Percentiles rank a stretch among this genome's conserved stretches.
Conservation (phyloP, 2,888 invertebrate genomes). For the Drosophila fungiperda region DNA sequence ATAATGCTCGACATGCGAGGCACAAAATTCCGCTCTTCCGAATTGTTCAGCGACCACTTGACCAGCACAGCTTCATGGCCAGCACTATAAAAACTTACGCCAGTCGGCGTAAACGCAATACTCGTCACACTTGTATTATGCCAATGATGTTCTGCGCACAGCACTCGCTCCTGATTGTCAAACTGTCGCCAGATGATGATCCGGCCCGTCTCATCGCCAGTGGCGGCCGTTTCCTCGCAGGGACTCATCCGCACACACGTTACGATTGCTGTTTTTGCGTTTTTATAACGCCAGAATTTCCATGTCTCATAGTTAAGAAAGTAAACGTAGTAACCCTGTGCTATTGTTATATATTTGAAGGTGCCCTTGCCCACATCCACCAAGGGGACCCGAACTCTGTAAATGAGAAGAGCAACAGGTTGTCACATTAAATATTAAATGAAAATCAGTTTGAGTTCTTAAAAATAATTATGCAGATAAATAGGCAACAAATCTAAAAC, state of each 20-base stretch:
- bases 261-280: constrained; percentile 75
- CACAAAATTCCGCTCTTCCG: constrained; percentile 86
- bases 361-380: constrained; percentile 73
- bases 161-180: constrained; percentile 46
- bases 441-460: background rate
- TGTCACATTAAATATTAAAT: background rate
- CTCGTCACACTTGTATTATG: constrained; percentile 90
- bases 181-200: constrained; percentile 88
- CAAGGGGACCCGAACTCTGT: constrained; percentile 57
- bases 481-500: background rate
- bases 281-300: constrained; percentile 64
- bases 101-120: constrained; percentile 88
- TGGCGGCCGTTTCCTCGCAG: constrained; percentile 88
- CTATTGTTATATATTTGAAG: constrained; percentile 76
- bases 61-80: constrained; percentile 92
- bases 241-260: constrained; percentile 90
- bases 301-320: constrained; percentile 79
- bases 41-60: constrained; percentile 88
- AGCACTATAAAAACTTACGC: constrained; percentile 90
- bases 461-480: background rate
- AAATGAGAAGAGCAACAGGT: constrained; percentile 32
- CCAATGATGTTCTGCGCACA: constrained; percentile 89
- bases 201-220: constrained; percentile 89
- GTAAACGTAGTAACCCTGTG: constrained; percentile 67
- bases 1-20: constrained; percentile 90